Evolutionary conservation across 1,140 invertebrate genomes (phyloP).

Genomic region (Cephus cinctus): DNA sequence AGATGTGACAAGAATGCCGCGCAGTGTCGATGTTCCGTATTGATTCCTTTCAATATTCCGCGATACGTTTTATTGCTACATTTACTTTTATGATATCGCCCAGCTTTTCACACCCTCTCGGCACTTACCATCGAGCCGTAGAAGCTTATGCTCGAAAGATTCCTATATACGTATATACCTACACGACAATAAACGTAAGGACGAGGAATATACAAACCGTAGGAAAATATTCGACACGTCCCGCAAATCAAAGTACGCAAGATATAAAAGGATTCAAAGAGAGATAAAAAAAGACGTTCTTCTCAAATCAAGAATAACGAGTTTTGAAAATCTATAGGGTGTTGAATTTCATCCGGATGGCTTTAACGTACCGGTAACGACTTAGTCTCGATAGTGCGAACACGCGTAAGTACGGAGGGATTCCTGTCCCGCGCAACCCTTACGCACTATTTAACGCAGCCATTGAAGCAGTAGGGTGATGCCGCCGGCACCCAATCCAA

Average conservation of each 20-base stretch:
- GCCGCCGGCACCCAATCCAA: conserved; percentile 15
- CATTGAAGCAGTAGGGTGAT: no score
- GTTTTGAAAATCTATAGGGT: no score
- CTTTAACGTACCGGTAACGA: conserved; percentile 16
- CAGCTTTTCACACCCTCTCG: conserved; percentile 27
- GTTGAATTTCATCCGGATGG: no score
- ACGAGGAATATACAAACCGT: conserved; percentile 22
- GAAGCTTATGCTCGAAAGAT: conserved; percentile 22
- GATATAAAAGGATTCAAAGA: no score
- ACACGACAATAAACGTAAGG: background rate
- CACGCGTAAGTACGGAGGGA: conserved; percentile 21
- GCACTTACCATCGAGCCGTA: conserved; percentile 30
- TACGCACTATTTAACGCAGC: conserved; percentile 32
- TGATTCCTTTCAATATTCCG: conserved; percentile 36
- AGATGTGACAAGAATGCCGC: no score
- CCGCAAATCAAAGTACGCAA: conserved; percentile 29
- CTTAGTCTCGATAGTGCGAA: conserved; percentile 25
- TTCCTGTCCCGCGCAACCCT: conserved; percentile 23
- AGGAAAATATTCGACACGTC: conserved; percentile 30
- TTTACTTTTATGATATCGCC: conserved; percentile 37
- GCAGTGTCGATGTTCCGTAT: no score
- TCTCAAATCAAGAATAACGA: conserved; percentile 20
- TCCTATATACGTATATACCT: background rate
- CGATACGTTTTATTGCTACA: conserved; percentile 38
- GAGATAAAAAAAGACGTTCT: no score